phyloP scores from a whole-genome alignment of 2,113 vertebrate species.

The Nyctereutes procyonoides region DNA sequence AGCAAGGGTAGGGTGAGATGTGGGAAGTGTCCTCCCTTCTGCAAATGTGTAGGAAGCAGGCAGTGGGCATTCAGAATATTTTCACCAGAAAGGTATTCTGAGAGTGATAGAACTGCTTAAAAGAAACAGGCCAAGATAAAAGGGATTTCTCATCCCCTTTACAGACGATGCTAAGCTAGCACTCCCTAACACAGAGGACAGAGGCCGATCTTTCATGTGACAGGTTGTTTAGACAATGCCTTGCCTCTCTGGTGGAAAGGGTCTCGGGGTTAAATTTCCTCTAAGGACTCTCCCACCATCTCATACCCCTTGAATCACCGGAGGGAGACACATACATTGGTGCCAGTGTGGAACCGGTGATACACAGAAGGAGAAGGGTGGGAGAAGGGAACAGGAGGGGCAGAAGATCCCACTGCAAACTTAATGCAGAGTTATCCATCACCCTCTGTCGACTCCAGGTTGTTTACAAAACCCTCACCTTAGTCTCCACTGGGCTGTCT shows the following conservation, averaged over 20 bases:
- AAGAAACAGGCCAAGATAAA: constrained; percentile 63
- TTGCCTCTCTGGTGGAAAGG: constrained; percentile 39
- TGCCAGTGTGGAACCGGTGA: neutral
- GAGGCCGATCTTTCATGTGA: constrained; percentile 45
- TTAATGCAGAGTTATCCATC: constrained; percentile 55
- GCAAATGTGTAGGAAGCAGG: neutral
- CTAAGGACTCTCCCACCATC: neutral
- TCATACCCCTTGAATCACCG: neutral
- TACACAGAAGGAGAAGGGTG: neutral
- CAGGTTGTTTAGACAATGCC: constrained; percentile 67
- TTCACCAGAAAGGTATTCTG: neutral
- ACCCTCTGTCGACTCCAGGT: constrained; percentile 28
- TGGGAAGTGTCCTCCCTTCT: neutral
- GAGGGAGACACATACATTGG: neutral
- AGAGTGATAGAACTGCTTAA: neutral
- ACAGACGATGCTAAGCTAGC: neutral
- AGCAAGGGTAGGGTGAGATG: neutral
- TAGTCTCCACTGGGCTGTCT: neutral
- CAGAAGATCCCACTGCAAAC: neutral
- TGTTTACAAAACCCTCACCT: constrained; percentile 61
- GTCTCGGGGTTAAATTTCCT: constrained; percentile 37
- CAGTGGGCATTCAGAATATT: neutral
- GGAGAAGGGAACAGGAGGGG: neutral
- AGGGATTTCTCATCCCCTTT: constrained; percentile 44
- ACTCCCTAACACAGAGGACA: neutral